phyloP scores from a whole-genome alignment of 2,797 vertebrate species.

The Thamnophis elegans region DNA sequence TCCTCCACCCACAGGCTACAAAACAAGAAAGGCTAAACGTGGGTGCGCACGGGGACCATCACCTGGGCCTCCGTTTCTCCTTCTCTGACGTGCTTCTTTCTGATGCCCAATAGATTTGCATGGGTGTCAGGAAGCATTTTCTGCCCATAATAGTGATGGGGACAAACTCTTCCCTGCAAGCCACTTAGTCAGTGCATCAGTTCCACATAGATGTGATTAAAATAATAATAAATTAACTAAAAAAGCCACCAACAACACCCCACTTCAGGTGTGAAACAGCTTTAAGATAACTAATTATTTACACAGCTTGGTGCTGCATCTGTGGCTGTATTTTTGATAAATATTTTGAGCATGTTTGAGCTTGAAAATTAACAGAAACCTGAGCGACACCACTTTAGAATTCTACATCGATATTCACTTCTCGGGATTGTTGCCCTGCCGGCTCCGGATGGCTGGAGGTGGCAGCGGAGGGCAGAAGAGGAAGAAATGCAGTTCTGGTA shows the following conservation, averaged over 20 bases:
- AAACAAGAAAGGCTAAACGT: not conserved
- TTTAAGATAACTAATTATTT: conserved; percentile 51
- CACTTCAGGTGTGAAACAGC: conserved; percentile 22
- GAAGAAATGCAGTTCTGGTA: not conserved
- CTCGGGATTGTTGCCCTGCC: conserved; percentile 56
- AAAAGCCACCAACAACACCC: conserved; percentile 4
- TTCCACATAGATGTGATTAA: conserved; percentile 17
- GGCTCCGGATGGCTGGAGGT: not conserved
- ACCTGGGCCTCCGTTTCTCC: not conserved
- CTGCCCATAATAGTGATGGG: not conserved
- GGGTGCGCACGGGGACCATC: not conserved
- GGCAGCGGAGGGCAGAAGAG: not conserved
- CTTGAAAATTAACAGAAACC: conserved; percentile 40
- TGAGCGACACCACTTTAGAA: conserved; percentile 31
- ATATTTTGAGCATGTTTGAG: conserved; percentile 48
- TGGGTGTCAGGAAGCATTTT: not conserved
- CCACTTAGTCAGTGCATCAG: not conserved
- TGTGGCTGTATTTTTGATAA: conserved; percentile 42
- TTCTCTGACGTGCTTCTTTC: not conserved
- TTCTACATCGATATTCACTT: conserved; percentile 25
- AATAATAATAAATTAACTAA: conserved; percentile 18
- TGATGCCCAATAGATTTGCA: accelerated
- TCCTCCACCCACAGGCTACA: not conserved
- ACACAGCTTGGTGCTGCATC: conserved; percentile 54
- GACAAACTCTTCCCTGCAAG: not conserved